These are phyloP conservation scores for Sceloporus undulatus DNA, from an alignment of 2,113 vertebrate genomes.

Conservation along the genomic window DNA sequence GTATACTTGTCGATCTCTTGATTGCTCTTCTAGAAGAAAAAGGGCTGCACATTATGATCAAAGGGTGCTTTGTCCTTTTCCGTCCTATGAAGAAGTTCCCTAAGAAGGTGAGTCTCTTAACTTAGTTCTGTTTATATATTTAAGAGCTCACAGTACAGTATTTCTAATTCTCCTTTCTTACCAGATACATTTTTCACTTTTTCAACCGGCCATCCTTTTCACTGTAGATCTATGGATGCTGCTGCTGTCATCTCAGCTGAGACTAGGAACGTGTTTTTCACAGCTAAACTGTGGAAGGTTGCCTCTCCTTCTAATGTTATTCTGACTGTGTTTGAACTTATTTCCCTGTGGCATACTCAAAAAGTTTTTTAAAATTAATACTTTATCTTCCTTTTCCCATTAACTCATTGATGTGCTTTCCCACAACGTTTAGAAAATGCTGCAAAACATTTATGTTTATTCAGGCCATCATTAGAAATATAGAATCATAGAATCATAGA, in stretches of 20 bases:
- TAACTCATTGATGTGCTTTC: not conserved
- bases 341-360: no score
- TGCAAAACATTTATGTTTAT: not conserved
- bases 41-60: not conserved
- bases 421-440: not conserved
- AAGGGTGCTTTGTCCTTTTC: not conserved
- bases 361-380: not conserved
- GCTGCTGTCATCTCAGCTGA: no score
- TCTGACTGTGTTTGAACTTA: no score
- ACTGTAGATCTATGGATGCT: no score
- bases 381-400: not conserved
- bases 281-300: no score
- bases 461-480: not conserved
- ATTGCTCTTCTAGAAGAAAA: not conserved
- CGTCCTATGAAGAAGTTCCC: not conserved
- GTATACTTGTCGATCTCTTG: not conserved
- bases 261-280: no score
- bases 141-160: not conserved
- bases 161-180: not conserved
- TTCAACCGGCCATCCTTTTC: no score
- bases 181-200: no score
- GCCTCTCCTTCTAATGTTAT: no score
- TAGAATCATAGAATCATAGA: no score
- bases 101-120: not conserved
- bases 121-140: slow-evolving; percentile 5